Evolutionary conservation across 2,113 vertebrate species (phyloP).

Genomic region (Orthonyx spaldingii): DNA sequence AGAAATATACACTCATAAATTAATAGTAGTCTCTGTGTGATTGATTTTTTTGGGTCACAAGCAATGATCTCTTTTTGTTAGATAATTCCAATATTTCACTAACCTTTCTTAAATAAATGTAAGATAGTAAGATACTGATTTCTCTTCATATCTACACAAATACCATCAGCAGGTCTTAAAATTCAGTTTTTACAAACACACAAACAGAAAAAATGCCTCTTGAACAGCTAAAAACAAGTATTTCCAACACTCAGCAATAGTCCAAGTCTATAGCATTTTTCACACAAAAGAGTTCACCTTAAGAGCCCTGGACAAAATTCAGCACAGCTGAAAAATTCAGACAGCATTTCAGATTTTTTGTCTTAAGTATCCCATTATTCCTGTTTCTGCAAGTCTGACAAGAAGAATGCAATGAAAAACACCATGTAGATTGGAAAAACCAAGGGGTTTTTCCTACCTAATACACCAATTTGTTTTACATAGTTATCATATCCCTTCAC

Average conservation of each 20-base stretch:
- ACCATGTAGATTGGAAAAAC: background rate
- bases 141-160: background rate
- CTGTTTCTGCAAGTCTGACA: background rate
- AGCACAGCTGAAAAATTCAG: background rate
- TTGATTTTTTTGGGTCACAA: background rate
- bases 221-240: background rate
- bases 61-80: background rate
- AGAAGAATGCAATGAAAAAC: background rate
- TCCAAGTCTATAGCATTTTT: background rate
- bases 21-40: background rate
- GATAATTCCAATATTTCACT: background rate
- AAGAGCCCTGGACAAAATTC: background rate
- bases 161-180: background rate
- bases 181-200: background rate
- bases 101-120: background rate
- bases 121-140: background rate
- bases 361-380: background rate
- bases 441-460: rapidly evolving
- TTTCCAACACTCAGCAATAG: background rate
- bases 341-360: background rate
- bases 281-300: background rate
- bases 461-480: background rate
- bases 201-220: background rate
- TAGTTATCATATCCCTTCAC: background rate
- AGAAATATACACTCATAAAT: background rate